Evolutionary conservation across 2,797 vertebrate genomes (phyloP).

Genomic region (Gymnothorax javanicus): DNA sequence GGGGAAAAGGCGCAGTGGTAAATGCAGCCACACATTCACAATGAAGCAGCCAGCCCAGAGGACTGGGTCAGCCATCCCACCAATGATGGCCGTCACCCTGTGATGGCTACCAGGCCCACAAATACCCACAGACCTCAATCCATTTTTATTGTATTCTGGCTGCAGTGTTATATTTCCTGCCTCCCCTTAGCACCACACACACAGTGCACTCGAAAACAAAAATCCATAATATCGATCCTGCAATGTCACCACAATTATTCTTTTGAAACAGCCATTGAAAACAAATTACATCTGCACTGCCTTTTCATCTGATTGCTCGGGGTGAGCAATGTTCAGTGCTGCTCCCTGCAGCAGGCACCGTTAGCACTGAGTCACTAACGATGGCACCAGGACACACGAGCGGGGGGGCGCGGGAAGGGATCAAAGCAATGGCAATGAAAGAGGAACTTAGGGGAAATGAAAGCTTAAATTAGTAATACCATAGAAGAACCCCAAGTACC

Average conservation of each 20-base stretch:
- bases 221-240: conserved; percentile 97
- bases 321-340: conserved; percentile 86
- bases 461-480: conserved; percentile 49
- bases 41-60: conserved; percentile 80
- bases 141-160: conserved; percentile 98
- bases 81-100: conserved; percentile 85
- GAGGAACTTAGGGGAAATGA: conserved; percentile 50
- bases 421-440: conserved; percentile 37
- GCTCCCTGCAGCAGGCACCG: conserved; percentile 61
- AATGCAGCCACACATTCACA: conserved; percentile 62
- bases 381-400: conserved; percentile 42
- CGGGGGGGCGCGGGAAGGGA: conserved; percentile 44
- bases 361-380: conserved; percentile 73
- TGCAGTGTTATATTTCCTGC: conserved; percentile 96
- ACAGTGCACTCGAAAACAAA: conserved; percentile 99
- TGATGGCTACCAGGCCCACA: conserved; percentile 90
- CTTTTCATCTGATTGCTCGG: conserved; percentile 95
- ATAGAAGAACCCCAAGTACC: conserved; percentile 29
- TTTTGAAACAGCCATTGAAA: conserved; percentile 99
- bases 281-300: conserved; percentile 99
- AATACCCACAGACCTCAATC: conserved; percentile 94
- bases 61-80: conserved; percentile 74
- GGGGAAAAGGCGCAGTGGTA: conserved; percentile 63
- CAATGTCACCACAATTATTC: conserved; percentile 99
- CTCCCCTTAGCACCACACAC: conserved; percentile 98